Evolutionary conservation across 2,113 vertebrate genomes (phyloP), one percentile per base, ranked within the genome.

Genomic region (Aspiorhynchus laticeps): DNA sequence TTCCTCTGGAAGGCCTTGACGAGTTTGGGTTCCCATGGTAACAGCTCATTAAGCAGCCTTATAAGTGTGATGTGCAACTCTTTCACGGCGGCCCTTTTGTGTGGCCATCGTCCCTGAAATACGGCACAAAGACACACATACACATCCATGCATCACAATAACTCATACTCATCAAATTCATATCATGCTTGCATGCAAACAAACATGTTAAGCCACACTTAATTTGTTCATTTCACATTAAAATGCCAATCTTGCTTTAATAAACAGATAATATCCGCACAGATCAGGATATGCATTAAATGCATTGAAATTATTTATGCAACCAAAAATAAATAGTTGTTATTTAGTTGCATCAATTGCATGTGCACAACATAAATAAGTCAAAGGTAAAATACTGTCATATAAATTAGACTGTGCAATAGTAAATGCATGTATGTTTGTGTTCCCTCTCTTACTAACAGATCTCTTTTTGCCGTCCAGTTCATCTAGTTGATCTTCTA

Each of bases 11-110:
- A 97, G 86, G 98, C 98, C 93, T 98, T 99, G 88, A 97, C 92
- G 91, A 99, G 94, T 93, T 99, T 99, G 91, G 96, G 97, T 95
- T 99, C 98, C 98, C 98, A 99, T 89, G 98, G 98, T 85, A 96
- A 95, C 84, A 99, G 95, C 91, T 99, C 98, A 91, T 99, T 99
- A 91, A 99, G 94, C 91, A 99, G 95, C 93, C 98, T 95, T 91
- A 97, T 95, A 74, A 99, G 95, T 0, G 98, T 99, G 93, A 96
- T 94, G 93, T 98, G 98, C 48, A 99, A 93, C 86, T 99, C 98
- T 91, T 98, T 99, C 89, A 99, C 98, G 48, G 96, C 96, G 93
- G 98, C 96, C 90, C 95, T 97, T 90, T 95, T 96, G 75, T 95
- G 94, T 92, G 96, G 97, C 98, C 96, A 97, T 89, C 96, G 97